Base-by-base conservation (phyloP, 2,797 vertebrate species). In the Melanotaenia parkinsoni region DNA sequence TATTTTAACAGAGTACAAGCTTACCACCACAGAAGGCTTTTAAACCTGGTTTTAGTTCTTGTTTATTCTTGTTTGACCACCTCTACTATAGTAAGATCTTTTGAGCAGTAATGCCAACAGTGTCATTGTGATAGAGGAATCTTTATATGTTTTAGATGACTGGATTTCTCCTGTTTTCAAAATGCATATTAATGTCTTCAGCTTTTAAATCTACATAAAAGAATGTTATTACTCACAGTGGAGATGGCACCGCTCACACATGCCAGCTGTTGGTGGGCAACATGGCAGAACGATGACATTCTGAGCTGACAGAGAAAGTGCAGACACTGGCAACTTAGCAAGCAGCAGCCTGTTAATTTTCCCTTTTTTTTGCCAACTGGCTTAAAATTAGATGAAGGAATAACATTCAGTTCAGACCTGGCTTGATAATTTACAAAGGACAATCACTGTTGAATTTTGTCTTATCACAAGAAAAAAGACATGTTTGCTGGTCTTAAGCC, bases 151-250 rank as follows among this genome's bases (percentile, higher is more conserved):
- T 75, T 62, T 8, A 43, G 26, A 9, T 28, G 12, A 30, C 68
- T 18, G 33, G 38, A 59, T 58, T 8, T 58, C 58, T 14, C 45
- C 18, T 77, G 13, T 51, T 43, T 33, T 59, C 60, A 68, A 75
- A 62, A 81, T 72, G 26, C n/a, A 74, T 79, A 85, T 86, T 79
- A 89, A 87, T 78, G 74, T 80, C 76, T 86, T 32, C 40, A 38
- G 13, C 61, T 69, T 20, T 14, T 76, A 77, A 77, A 79, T 70
- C 74, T 56, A 61, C 76, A 59, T 35, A 30, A 60, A 79, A 56
- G 32, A 26, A 5, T 16, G 81, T 73, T 87, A 83, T 63, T 76
- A 47, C 63, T 91, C 82, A 82, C 66, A 54, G 66, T 64, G 78
- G 86, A 91, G 53, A 33, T n/a, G 71, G 71, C 71, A 68, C 89